Evolutionary conservation across 2,888 invertebrate genomes (phyloP).

Genomic region (Rhagonycha lutea): DNA sequence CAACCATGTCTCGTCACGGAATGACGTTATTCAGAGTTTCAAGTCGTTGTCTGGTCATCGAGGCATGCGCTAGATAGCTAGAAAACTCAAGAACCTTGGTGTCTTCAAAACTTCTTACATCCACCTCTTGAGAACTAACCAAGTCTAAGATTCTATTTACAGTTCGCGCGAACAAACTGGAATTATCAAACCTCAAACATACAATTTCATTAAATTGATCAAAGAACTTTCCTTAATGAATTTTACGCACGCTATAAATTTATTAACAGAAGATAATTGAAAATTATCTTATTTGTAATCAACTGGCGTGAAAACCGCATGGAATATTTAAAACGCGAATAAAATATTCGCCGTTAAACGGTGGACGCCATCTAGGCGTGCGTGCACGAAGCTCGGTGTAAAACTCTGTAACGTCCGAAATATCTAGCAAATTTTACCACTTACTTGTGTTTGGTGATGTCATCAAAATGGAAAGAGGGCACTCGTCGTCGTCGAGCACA

Average conservation of each 20-base stretch:
- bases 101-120: not conserved
- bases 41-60: slow-evolving; percentile 36
- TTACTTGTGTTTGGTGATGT: slow-evolving; percentile 87
- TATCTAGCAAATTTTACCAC: slow-evolving; percentile 54
- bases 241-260: not conserved
- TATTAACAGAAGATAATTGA: not conserved
- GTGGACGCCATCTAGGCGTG: not conserved
- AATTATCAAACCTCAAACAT: not conserved
- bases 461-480: slow-evolving; percentile 92
- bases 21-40: slow-evolving; percentile 36
- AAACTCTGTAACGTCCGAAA: not conserved
- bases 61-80: slow-evolving; percentile 45
- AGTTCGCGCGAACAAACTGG: not conserved
- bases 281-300: slow-evolving; percentile 8
- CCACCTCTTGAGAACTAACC: not conserved
- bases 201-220: not conserved
- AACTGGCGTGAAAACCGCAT: slow-evolving; percentile 1
- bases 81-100: slow-evolving; percentile 18
- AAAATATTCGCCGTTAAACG: not conserved
- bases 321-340: not conserved
- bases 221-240: not conserved
- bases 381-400: not conserved
- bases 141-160: not conserved
- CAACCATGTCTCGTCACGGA: slow-evolving; percentile 36
- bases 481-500: slow-evolving; percentile 95